Evolutionary conservation across 35 echinoderm and acorn worm species (phyloP).

Genomic region (Heliocidaris tuberculata): DNA sequence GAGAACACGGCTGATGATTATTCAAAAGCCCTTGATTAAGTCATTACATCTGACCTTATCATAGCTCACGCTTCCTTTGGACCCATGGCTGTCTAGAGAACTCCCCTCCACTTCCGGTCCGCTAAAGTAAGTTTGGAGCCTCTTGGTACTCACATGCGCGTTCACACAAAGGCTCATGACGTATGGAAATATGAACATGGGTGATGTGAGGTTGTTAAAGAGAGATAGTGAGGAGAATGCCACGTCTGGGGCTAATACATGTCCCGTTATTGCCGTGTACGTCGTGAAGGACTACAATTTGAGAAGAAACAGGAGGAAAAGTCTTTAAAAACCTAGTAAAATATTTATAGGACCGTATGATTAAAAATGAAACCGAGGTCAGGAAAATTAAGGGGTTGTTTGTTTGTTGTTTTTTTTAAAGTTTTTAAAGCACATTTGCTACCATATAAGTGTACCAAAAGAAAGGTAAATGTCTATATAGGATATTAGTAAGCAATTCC

Average conservation of each 20-base stretch:
- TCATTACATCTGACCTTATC: background rate
- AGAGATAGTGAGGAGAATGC: conserved; percentile 65
- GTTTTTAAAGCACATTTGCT: background rate
- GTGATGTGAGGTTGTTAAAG: conserved; percentile 54
- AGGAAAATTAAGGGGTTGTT: background rate
- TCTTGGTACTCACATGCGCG: conserved; percentile 55
- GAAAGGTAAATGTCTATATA: background rate
- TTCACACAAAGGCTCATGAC: conserved; percentile 54
- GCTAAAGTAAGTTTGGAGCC: conserved; percentile 47
- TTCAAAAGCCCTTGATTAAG: too few relatives aligned
- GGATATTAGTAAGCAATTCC: too few relatives aligned
- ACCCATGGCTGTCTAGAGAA: background rate
- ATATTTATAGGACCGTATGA: background rate
- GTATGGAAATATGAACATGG: conserved; percentile 65
- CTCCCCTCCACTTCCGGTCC: conserved; percentile 58
- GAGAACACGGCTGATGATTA: too few relatives aligned
- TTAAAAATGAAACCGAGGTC: background rate
- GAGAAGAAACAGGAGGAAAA: background rate
- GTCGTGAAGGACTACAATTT: conserved; percentile 57
- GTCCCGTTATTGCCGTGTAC: conserved; percentile 43
- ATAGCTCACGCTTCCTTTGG: background rate
- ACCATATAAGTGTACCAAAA: background rate
- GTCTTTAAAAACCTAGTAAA: background rate
- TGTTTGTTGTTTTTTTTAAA: background rate
- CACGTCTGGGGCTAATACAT: conserved; percentile 61